Conservation (phyloP, 2,888 invertebrate genomes). For the Microplitis deprimator region DNA sequence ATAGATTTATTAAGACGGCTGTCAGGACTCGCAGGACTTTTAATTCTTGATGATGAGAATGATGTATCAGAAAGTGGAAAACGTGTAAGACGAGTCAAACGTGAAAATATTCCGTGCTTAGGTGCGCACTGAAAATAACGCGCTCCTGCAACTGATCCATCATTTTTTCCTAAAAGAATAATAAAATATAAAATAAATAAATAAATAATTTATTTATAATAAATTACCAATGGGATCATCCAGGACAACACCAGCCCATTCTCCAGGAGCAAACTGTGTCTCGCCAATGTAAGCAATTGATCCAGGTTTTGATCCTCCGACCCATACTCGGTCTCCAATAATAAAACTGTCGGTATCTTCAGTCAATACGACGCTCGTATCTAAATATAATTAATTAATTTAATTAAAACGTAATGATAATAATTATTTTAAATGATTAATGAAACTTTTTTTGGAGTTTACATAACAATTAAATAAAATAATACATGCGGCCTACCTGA, state of each 20-base stretch:
- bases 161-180: conserved; percentile 87
- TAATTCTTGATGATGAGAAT: conserved; percentile 67
- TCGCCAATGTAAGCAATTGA: conserved; percentile 95
- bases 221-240: conserved; percentile 91
- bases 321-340: conserved; percentile 95
- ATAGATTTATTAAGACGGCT: conserved; percentile 71
- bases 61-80: conserved; percentile 76
- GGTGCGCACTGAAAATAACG: conserved; percentile 95
- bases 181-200: conserved; percentile 2
- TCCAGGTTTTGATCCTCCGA: conserved; percentile 92
- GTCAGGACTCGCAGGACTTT: conserved; percentile 59
- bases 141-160: conserved; percentile 93
- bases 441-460: too few relatives aligned
- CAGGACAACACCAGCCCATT: conserved; percentile 98
- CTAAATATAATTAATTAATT: conserved; percentile 71
- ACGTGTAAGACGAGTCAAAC: conserved; percentile 87
- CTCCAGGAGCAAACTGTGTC: conserved; percentile 97
- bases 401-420: too few relatives aligned
- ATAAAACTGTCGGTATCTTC: conserved; percentile 96
- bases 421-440: too few relatives aligned
- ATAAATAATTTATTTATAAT: neutral
- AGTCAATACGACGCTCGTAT: conserved; percentile 87
- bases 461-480: neutral
- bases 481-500: conserved; percentile 77
- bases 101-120: conserved; percentile 94